Percentiles rank a stretch among this genome's conserved stretches.
phyloP scores from a whole-genome alignment of 1,140 invertebrate genomes.

The Hirudo medicinalis region DNA sequence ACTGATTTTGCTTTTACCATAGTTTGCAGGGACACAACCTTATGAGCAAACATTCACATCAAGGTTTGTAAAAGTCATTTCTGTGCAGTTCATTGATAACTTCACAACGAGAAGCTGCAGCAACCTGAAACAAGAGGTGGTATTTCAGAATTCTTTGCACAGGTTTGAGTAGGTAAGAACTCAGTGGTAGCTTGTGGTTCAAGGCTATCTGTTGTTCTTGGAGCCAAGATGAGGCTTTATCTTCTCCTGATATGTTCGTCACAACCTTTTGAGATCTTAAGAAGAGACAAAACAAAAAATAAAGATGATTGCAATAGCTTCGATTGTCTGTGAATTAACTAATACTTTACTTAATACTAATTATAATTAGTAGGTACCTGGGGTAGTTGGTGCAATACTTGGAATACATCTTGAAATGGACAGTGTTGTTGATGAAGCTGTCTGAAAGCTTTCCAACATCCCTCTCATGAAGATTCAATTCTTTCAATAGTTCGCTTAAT shows the following conservation, averaged over 20 bases:
- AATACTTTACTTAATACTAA: neutral
- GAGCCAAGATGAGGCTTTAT: too few species aligned
- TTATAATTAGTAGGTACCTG: neutral
- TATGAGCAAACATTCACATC: too few species aligned
- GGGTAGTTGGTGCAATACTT: neutral
- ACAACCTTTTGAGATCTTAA: too few species aligned
- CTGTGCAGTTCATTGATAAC: too few species aligned
- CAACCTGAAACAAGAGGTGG: neutral
- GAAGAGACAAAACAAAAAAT: too few species aligned
- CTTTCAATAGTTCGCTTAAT: neutral
- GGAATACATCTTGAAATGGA: neutral
- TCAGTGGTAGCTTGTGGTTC: neutral
- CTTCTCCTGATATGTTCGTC: too few species aligned
- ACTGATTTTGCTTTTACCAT: too few species aligned
- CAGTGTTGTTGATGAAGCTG: neutral
- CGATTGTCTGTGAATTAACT: neutral
- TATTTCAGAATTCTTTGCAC: constrained; percentile 4
- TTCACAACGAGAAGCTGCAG: neutral
- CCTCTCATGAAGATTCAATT: neutral
- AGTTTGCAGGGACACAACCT: too few species aligned
- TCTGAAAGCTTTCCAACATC: neutral
- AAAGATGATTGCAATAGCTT: too few species aligned
- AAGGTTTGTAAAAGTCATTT: too few species aligned
- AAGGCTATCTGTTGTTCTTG: too few species aligned
- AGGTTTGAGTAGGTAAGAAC: constrained; percentile 5